Conservation (phyloP, 37 sponge, comb jelly and placozoan genomes). For the Petrosia ficiformis region DNA sequence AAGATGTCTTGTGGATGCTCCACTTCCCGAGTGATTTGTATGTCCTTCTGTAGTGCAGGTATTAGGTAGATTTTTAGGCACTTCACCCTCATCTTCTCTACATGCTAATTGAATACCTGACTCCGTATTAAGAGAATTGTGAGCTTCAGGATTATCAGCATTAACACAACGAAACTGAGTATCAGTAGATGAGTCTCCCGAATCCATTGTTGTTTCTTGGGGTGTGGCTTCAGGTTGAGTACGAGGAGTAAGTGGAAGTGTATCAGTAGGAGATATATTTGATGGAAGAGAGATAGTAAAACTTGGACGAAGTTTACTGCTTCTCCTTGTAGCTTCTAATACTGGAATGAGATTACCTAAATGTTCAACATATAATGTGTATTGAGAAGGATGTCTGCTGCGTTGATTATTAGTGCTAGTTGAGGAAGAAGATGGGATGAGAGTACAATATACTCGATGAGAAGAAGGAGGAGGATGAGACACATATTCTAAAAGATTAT, state of each 20-base stretch:
- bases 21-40: background rate
- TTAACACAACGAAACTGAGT: conserved; percentile 25
- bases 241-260: conserved; percentile 7
- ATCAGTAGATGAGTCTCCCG: conserved; percentile 15
- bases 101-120: conserved; percentile 49
- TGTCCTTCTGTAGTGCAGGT: background rate
- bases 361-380: conserved; percentile 92
- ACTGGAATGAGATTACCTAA: conserved; percentile 81
- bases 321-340: conserved; percentile 66
- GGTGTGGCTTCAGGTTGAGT: conserved; percentile 28
- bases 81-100: conserved; percentile 48
- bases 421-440: conserved; percentile 50
- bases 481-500: conserved; percentile 60
- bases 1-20: conserved; percentile 21
- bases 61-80: background rate
- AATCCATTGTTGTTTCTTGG: conserved; percentile 9
- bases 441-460: conserved; percentile 84
- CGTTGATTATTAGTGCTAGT: conserved; percentile 15
- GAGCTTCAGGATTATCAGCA: conserved; percentile 39
- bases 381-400: conserved; percentile 61
- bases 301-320: conserved; percentile 68
- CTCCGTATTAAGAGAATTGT: conserved; percentile 62
- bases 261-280: background rate
- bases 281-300: conserved; percentile 74
- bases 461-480: conserved; percentile 61